Conservation (phyloP, 2,888 invertebrate species). For the Lasius platythorax region DNA sequence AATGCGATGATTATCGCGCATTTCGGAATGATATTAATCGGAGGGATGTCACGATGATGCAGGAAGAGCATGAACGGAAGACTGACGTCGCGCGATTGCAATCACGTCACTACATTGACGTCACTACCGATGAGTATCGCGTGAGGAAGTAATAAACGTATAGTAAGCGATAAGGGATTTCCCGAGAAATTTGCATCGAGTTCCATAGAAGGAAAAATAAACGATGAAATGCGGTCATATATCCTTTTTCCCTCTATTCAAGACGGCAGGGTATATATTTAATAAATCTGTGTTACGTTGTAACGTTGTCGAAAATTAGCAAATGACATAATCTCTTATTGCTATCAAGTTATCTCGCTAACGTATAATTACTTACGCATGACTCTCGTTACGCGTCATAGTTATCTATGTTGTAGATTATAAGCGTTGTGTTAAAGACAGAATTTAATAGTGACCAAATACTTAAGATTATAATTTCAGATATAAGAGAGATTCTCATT, state of each 20-base stretch:
- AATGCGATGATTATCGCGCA: background rate
- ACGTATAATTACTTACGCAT: background rate
- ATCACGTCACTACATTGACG: constrained; percentile 5
- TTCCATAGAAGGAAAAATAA: background rate
- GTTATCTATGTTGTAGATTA: background rate
- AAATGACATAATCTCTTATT: background rate
- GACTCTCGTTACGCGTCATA: background rate
- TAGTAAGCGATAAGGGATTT: background rate
- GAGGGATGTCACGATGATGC: constrained; percentile 61
- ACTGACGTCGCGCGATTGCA: constrained; percentile 49
- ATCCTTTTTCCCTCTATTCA: background rate
- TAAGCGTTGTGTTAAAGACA: background rate
- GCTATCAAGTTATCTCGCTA: background rate
- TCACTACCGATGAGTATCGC: background rate
- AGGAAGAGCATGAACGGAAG: constrained; percentile 61
- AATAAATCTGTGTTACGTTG: background rate
- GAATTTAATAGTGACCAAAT: background rate
- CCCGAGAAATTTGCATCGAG: background rate
- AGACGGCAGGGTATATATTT: background rate
- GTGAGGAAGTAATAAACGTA: background rate
- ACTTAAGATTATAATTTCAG: background rate
- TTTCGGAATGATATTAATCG: constrained; percentile 15
- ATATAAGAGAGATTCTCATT: background rate
- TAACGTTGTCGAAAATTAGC: background rate
- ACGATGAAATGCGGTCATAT: background rate